These are phyloP conservation scores for Ariolimax columbianus DNA, from an alignment of 2,888 invertebrate genomes.

Conservation along the genomic window DNA sequence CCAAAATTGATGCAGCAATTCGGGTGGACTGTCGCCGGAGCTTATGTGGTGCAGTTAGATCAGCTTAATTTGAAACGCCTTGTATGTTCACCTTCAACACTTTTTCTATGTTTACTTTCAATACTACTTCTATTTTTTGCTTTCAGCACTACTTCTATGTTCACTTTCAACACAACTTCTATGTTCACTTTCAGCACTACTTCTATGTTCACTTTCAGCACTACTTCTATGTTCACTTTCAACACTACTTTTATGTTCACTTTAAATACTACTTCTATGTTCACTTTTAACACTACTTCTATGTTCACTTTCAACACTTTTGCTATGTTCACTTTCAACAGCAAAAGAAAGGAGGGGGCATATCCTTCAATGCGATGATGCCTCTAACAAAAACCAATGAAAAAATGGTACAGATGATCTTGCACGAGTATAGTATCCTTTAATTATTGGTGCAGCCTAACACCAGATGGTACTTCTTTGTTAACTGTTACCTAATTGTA, in stretches of 20 bases:
- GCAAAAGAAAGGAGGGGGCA: constrained; percentile 96
- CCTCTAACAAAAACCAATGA: constrained; percentile 94
- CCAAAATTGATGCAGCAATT: no score
- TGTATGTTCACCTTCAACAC: no score
- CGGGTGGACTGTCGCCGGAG: no score
- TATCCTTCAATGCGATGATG: constrained; percentile 97
- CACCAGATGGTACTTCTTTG: neutral
- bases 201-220: no score
- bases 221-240: no score
- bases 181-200: no score
- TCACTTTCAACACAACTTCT: no score
- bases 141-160: no score
- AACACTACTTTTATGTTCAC: neutral
- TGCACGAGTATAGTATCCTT: constrained; percentile 97
- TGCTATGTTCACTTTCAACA: constrained; percentile 75
- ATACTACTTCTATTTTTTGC: no score
- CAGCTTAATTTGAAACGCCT: no score
- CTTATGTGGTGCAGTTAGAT: no score
- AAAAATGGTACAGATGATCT: constrained; percentile 97
- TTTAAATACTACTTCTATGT: neutral
- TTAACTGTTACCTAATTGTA: neutral
- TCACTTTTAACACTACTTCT: neutral
- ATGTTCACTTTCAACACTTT: constrained; percentile 74
- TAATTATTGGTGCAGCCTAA: neutral
- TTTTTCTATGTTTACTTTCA: no score